A percentile compares a stretch with the other conserved stretches of the same genome.
Evolutionary conservation across 2,113 vertebrate species (phyloP).

Genomic region (Peromyscus maniculatus): DNA sequence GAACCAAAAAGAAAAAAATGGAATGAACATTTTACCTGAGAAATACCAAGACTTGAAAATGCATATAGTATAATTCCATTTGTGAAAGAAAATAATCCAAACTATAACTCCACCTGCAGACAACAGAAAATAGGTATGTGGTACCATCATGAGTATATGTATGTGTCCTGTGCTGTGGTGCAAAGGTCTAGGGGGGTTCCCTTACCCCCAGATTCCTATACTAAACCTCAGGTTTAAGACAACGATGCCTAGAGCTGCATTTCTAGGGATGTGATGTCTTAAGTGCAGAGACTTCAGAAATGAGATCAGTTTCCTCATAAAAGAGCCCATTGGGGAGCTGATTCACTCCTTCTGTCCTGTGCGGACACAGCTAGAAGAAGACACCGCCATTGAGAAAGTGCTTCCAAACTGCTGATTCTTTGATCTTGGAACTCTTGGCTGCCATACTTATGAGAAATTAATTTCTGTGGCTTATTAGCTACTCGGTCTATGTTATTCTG

Average conservation of each 20-base stretch:
- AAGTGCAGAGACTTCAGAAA: neutral
- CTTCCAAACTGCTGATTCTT: neutral
- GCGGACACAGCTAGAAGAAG: neutral
- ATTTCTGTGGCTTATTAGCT: neutral
- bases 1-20: neutral
- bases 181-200: neutral
- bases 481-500: neutral
- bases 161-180: neutral
- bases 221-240: neutral
- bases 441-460: neutral
- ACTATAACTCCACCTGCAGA: neutral
- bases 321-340: neutral
- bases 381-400: neutral
- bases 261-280: neutral
- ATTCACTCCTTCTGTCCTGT: neutral
- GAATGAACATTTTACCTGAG: neutral
- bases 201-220: neutral
- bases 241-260: neutral
- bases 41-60: neutral
- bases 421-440: neutral
- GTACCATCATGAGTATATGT: neutral
- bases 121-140: neutral
- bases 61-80: neutral
- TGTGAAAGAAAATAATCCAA: neutral
- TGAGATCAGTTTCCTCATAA: neutral